Conservation (phyloP, 2,113 vertebrate species). For the Gallinago undulata region DNA sequence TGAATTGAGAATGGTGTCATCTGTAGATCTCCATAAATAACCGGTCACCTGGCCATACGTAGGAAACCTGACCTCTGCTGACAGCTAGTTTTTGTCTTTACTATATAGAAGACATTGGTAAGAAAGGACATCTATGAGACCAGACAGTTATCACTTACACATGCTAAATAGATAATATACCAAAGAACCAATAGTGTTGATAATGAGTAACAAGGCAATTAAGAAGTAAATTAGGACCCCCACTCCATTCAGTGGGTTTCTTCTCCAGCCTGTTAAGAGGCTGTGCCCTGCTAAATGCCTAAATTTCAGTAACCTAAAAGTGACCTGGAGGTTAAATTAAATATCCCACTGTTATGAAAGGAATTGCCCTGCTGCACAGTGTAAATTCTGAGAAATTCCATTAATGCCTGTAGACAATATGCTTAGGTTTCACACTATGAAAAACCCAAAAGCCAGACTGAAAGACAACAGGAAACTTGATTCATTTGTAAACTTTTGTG, state of each 20-base stretch:
- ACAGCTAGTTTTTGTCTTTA: not conserved
- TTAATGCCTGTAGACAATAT: not conserved
- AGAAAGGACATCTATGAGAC: not conserved
- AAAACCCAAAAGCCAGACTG: not conserved
- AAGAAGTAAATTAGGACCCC: not conserved
- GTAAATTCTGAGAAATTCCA: not conserved
- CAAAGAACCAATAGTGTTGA: not conserved
- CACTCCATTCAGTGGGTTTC: not conserved
- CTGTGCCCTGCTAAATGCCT: not conserved
- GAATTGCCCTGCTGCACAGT: not conserved
- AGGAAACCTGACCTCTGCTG: not conserved
- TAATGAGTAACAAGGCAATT: not conserved
- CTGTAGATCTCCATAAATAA: not conserved
- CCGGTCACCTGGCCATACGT: not conserved
- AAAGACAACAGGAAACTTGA: not conserved
- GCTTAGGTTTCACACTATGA: not conserved
- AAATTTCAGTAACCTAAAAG: not conserved
- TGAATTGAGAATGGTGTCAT: not conserved
- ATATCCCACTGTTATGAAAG: not conserved
- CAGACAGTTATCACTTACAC: not conserved
- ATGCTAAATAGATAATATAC: not conserved
- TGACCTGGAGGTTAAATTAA: not conserved
- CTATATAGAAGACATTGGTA: not conserved
- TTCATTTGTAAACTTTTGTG: not conserved
- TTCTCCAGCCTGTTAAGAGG: not conserved